Evolutionary conservation across 2,797 vertebrate genomes (phyloP).

Genomic region (Vireo griseus): DNA sequence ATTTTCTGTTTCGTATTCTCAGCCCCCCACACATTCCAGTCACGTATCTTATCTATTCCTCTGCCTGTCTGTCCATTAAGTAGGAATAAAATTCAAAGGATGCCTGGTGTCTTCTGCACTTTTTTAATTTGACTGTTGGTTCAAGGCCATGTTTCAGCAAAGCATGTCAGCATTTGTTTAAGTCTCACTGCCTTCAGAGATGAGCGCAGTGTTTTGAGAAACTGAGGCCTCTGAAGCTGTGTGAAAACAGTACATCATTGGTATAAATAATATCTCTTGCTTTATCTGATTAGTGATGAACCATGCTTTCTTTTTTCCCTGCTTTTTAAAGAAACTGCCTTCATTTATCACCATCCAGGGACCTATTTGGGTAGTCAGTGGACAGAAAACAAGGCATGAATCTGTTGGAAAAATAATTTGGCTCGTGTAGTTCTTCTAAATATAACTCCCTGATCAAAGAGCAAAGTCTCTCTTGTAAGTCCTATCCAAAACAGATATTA

Average conservation of each 20-base stretch:
- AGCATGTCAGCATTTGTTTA: conserved; percentile 23
- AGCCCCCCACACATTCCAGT: rapidly evolving
- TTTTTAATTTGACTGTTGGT: conserved; percentile 26
- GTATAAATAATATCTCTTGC: background rate
- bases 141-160: conserved; percentile 37
- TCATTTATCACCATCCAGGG: conserved; percentile 28
- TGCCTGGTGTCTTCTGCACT: background rate
- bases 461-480: background rate
- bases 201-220: background rate
- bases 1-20: background rate
- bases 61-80: background rate
- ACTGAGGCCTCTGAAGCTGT: background rate
- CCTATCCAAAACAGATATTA: conserved; percentile 35
- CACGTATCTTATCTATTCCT: background rate
- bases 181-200: background rate
- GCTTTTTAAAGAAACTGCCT: background rate
- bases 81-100: background rate
- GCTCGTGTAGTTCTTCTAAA: conserved; percentile 24
- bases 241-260: background rate
- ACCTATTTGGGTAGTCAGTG: conserved; percentile 35
- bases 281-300: conserved; percentile 40
- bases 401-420: conserved; percentile 53
- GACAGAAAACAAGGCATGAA: conserved; percentile 49
- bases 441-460: conserved; percentile 59
- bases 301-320: background rate